Evolutionary conservation across 92 coral and sea anemone genomes (phyloP).

Genomic region (Epizoanthus illoricatus): DNA sequence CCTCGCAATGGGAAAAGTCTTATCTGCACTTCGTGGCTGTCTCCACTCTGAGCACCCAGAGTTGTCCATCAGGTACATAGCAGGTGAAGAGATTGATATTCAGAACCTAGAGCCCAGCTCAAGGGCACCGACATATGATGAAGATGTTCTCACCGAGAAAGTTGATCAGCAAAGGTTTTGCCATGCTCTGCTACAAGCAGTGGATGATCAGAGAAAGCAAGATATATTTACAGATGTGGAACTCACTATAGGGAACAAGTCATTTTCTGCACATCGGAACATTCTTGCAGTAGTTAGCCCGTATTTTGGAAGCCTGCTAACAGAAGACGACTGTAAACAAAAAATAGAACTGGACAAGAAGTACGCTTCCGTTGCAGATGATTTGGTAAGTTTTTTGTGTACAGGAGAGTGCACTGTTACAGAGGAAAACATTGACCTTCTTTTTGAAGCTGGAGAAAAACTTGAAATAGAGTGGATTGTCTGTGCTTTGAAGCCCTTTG

Average conservation of each 20-base stretch:
- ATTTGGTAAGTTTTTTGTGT: conserved; percentile 41
- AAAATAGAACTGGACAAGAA: conserved; percentile 45
- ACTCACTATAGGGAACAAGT: conserved; percentile 32
- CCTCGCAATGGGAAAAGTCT: conserved; percentile 29
- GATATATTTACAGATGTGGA: conserved; percentile 48
- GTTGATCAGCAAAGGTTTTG: conserved; percentile 31
- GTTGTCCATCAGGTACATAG: conserved; percentile 35
- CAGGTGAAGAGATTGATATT: conserved; percentile 36
- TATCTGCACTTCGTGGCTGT: conserved; percentile 28
- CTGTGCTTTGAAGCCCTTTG: conserved; percentile 29
- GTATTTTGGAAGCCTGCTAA: conserved; percentile 44
- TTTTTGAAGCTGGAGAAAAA: conserved; percentile 42
- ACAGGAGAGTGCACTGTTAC: conserved; percentile 50
- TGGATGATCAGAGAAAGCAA: conserved; percentile 22
- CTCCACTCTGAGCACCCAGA: conserved; percentile 28
- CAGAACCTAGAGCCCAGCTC: conserved; percentile 37
- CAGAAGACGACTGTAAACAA: conserved; percentile 4
- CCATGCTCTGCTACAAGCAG: not conserved
- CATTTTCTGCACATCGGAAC: conserved; percentile 53
- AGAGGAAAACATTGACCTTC: conserved; percentile 21
- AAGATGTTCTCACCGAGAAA: conserved; percentile 30
- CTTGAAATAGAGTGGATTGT: conserved; percentile 32
- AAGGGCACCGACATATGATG: conserved; percentile 19
- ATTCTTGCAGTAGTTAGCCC: conserved; percentile 38
- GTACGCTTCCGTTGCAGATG: conserved; percentile 40